phyloP scores from a whole-genome alignment of 2,797 vertebrate genomes.

The Anguilla anguilla region DNA sequence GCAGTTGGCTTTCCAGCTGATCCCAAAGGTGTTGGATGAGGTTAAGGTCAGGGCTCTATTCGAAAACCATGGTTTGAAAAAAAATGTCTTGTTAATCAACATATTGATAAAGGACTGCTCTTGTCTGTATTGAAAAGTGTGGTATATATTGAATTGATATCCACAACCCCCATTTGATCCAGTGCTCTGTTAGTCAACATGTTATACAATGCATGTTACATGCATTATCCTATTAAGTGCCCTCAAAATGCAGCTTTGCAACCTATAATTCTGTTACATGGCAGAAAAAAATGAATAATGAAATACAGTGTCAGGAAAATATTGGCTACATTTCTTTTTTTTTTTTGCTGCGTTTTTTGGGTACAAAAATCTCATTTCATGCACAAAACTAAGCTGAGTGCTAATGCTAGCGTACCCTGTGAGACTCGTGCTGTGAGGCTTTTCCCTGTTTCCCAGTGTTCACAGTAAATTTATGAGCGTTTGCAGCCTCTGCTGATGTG shows the following conservation, averaged over 20 bases:
- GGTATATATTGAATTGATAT: neutral
- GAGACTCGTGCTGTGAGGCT: neutral
- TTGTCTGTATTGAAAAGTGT: neutral
- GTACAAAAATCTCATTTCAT: neutral
- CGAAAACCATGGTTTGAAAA: neutral
- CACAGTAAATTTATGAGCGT: neutral
- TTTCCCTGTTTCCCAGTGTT: neutral
- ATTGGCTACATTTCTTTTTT: neutral
- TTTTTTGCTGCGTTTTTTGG: neutral
- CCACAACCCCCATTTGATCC: neutral
- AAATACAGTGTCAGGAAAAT: neutral
- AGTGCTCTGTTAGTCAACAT: neutral
- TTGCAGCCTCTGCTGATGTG: neutral
- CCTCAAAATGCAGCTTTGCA: neutral
- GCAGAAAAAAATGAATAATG: neutral
- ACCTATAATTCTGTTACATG: neutral
- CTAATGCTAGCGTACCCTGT: neutral
- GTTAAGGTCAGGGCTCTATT: no score
- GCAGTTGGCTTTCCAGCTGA: no score
- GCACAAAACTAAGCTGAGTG: neutral
- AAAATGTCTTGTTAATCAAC: neutral
- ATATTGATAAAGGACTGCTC: neutral
- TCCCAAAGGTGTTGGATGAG: no score
- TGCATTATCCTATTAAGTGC: neutral
- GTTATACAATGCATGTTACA: neutral